phyloP scores from a whole-genome alignment of 2,113 vertebrate genomes.

The Eubucco bourcierii region DNA sequence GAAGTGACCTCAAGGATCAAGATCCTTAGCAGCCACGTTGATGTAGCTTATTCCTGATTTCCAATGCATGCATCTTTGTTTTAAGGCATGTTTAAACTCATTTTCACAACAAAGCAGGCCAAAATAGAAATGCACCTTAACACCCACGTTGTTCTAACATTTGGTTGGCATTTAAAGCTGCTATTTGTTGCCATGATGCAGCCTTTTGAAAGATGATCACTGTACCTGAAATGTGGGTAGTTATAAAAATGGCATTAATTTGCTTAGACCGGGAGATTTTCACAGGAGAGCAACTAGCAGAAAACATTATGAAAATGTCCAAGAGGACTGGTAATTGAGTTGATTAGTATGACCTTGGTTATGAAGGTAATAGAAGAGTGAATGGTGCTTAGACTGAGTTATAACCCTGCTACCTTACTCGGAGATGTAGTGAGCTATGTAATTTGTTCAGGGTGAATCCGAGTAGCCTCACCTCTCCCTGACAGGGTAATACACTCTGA shows the following conservation, averaged over 20 bases:
- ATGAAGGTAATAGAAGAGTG: slow-evolving; percentile 87
- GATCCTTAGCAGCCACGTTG: background rate
- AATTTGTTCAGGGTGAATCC: slow-evolving; percentile 83
- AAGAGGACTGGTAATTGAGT: slow-evolving; percentile 94
- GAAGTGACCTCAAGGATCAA: too few species aligned
- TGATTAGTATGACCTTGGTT: slow-evolving; percentile 99
- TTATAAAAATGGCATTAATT: slow-evolving; percentile 97
- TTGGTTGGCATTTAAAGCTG: background rate
- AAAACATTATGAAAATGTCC: slow-evolving; percentile 99
- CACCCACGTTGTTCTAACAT: background rate
- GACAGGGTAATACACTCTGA: slow-evolving; percentile 80
- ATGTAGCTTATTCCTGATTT: background rate
- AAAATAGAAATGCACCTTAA: background rate
- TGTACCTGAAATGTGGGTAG: slow-evolving; percentile 92
- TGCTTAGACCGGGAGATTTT: slow-evolving; percentile 97
- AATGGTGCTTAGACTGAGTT: slow-evolving; percentile 86
- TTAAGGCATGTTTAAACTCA: background rate
- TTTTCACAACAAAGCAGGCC: background rate
- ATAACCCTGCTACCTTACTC: slow-evolving; percentile 76
- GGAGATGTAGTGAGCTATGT: slow-evolving; percentile 71
- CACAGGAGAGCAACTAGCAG: slow-evolving; percentile 99
- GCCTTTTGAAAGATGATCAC: slow-evolving; percentile 70
- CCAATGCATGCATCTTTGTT: background rate
- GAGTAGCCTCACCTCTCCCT: slow-evolving; percentile 72
- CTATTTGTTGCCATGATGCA: background rate